These are phyloP conservation scores for Ptychoptera contaminata DNA, from an alignment of 2,888 invertebrate species.

Conservation along the genomic window DNA sequence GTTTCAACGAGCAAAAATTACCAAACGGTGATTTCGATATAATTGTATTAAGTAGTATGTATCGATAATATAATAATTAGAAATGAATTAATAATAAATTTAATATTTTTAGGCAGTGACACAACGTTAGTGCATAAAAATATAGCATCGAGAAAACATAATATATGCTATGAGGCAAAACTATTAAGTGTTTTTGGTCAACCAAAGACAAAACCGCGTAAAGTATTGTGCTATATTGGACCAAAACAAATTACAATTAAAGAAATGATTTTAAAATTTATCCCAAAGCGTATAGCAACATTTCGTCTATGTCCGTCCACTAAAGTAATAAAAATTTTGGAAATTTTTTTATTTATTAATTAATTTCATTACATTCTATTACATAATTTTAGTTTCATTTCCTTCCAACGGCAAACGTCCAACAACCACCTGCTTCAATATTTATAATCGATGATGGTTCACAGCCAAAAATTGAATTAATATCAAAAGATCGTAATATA, in stretches of 20 bases:
- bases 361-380: neutral
- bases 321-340: slow-evolving; percentile 33
- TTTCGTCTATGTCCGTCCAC: slow-evolving; percentile 89
- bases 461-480: slow-evolving; percentile 70
- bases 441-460: slow-evolving; percentile 84
- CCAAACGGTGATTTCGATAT: slow-evolving; percentile 86
- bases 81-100: neutral
- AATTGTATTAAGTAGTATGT: slow-evolving; percentile 73
- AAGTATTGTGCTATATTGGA: slow-evolving; percentile 79
- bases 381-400: slow-evolving; percentile 45
- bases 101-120: slow-evolving; percentile 43
- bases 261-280: slow-evolving; percentile 84
- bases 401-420: slow-evolving; percentile 25
- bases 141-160: slow-evolving; percentile 69
- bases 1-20: slow-evolving; percentile 55
- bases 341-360: neutral
- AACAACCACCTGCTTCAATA: slow-evolving; percentile 38
- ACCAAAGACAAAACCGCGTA: slow-evolving; percentile 52
- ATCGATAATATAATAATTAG: slow-evolving; percentile 2
- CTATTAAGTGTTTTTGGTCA: slow-evolving; percentile 40
- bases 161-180: slow-evolving; percentile 75
- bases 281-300: slow-evolving; percentile 79
- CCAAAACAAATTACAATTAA: slow-evolving; percentile 80
- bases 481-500: slow-evolving; percentile 72
- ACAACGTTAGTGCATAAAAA: slow-evolving; percentile 75